These are phyloP conservation scores for Leiothrix lutea DNA, from an alignment of 2,113 vertebrate species.

Conservation along the genomic window DNA sequence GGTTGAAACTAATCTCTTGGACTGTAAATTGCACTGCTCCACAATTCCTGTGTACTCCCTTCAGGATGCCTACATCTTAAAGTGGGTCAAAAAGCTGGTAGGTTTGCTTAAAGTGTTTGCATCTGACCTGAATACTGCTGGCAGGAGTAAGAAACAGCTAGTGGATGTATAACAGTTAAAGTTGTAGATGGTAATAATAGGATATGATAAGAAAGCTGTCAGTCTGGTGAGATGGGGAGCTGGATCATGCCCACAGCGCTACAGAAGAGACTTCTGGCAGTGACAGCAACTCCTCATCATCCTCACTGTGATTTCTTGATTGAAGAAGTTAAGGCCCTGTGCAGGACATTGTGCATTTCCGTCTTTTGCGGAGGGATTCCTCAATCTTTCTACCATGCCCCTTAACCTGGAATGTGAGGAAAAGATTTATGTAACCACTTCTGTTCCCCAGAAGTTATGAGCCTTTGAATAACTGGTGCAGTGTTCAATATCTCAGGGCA, in stretches of 20 bases:
- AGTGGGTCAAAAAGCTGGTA: background rate
- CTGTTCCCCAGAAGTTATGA: background rate
- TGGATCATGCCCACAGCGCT: background rate
- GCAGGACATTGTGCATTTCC: background rate
- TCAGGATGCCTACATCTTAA: background rate
- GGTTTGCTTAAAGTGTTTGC: background rate
- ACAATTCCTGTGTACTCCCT: background rate
- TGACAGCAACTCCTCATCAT: background rate
- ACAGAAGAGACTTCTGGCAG: background rate
- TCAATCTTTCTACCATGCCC: background rate
- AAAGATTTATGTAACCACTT: background rate
- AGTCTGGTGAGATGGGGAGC: background rate
- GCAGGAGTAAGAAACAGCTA: background rate
- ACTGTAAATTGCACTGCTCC: background rate
- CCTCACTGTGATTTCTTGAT: rapidly evolving
- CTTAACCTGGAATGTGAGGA: background rate
- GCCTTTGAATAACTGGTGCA: background rate
- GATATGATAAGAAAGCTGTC: background rate
- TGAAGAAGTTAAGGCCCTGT: background rate
- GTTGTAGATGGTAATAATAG: background rate
- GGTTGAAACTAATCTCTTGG: background rate
- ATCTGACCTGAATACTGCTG: background rate
- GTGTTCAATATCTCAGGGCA: background rate
- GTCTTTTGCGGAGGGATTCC: background rate
- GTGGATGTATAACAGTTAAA: background rate